Evolutionary conservation across 2,113 vertebrate genomes (phyloP).

Genomic region (Oreochromis spilurus): DNA sequence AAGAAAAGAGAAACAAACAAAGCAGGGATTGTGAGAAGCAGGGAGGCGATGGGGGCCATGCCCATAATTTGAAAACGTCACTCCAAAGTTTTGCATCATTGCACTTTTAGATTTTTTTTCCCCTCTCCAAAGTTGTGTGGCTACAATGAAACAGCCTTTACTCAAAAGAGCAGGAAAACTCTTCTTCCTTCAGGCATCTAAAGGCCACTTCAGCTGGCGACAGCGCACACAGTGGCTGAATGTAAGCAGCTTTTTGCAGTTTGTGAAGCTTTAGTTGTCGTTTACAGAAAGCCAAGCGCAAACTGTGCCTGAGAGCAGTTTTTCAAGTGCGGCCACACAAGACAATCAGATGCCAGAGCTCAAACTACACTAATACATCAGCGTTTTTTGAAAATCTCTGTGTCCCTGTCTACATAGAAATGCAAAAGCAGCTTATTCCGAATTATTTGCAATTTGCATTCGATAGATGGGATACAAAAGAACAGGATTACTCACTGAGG

Average conservation of each 20-base stretch:
- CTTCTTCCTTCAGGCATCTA: neutral
- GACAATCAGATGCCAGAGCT: neutral
- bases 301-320: neutral
- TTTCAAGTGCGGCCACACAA: neutral
- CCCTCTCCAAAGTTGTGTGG: neutral
- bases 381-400: constrained; percentile 6
- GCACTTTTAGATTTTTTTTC: neutral
- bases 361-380: constrained; percentile 21
- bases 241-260: neutral
- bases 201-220: neutral
- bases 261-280: neutral
- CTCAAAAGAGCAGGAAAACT: neutral
- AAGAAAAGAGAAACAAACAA: constrained; percentile 13
- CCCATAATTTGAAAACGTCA: constrained; percentile 22
- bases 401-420: neutral
- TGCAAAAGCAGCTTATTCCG: neutral
- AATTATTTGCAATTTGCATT: neutral
- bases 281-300: neutral
- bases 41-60: constrained; percentile 9
- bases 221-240: neutral
- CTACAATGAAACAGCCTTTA: neutral
- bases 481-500: neutral
- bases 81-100: constrained; percentile 6
- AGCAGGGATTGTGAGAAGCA: constrained; percentile 2
- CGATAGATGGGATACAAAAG: neutral